Conservation (phyloP, 2,888 invertebrate species). For the Panorpa germanica region DNA sequence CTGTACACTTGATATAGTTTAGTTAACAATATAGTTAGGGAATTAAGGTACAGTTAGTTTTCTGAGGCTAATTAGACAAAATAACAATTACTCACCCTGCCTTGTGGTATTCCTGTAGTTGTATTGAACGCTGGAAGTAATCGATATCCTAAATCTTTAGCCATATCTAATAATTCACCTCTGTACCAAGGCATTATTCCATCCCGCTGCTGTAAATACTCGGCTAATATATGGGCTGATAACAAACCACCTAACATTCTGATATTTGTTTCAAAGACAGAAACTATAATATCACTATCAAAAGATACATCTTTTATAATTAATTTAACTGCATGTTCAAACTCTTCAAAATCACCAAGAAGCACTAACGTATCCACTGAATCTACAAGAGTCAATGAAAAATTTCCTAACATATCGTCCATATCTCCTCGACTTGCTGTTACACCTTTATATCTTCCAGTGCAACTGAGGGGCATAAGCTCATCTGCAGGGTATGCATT, state of each 20-base stretch:
- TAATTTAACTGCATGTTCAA: constrained; percentile 75
- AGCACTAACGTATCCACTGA: constrained; percentile 83
- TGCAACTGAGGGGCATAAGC: constrained; percentile 90
- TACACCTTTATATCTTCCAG: constrained; percentile 76
- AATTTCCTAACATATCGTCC: constrained; percentile 93
- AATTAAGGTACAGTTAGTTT: too few species aligned
- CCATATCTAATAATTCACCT: constrained; percentile 74
- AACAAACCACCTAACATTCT: constrained; percentile 87
- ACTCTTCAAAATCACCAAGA: constrained; percentile 83
- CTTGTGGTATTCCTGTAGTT: constrained; percentile 90
- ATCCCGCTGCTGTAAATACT: constrained; percentile 56
- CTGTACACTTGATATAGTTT: constrained; percentile 7
- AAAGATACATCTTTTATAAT: constrained; percentile 78
- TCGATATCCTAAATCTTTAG: constrained; percentile 80
- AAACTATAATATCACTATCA: constrained; percentile 87
- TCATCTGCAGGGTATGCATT: constrained; percentile 98
- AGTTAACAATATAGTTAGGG: too few species aligned
- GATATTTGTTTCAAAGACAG: constrained; percentile 97
- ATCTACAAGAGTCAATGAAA: constrained; percentile 90
- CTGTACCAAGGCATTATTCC: constrained; percentile 67
- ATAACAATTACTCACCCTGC: constrained; percentile 44
- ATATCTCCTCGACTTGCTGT: constrained; percentile 88
- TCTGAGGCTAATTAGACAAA: constrained; percentile 5
- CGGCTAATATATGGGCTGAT: constrained; percentile 81
- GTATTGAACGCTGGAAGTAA: constrained; percentile 97